These are phyloP conservation scores for Epinephelus coioides DNA, from an alignment of 2,797 vertebrate genomes.

Conservation along the genomic window DNA sequence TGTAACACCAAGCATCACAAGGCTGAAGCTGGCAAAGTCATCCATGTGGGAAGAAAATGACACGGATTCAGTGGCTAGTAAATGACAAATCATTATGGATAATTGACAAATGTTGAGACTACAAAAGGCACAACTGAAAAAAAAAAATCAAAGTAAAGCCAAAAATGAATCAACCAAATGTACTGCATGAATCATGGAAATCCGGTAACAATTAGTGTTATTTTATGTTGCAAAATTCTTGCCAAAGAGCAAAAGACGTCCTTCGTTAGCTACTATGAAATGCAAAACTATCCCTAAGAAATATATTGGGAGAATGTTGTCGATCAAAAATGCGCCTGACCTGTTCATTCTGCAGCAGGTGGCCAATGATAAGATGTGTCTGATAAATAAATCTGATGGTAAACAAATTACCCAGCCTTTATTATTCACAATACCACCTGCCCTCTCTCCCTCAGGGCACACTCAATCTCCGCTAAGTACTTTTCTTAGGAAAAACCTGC, in stretches of 20 bases:
- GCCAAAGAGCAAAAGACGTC: neutral
- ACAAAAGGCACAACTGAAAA: too few relatives aligned
- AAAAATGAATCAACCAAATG: neutral
- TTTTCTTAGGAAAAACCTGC: neutral
- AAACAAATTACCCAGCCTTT: neutral
- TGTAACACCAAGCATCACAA: neutral
- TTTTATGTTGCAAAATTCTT: neutral
- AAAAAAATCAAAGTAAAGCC: neutral
- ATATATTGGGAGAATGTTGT: neutral
- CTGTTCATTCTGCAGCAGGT: constrained; percentile 9
- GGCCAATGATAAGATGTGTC: neutral
- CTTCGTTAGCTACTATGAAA: neutral
- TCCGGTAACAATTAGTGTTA: neutral
- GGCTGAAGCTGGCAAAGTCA: neutral
- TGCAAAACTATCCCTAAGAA: neutral
- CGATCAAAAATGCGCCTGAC: neutral
- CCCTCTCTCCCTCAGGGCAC: neutral
- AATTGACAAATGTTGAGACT: neutral
- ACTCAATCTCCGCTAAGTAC: neutral
- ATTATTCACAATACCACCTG: constrained; percentile 34
- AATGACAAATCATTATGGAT: neutral
- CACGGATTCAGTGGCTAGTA: neutral
- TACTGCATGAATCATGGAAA: neutral
- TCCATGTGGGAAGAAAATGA: too few relatives aligned
- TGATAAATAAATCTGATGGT: neutral